A percentile compares a stretch with the other conserved stretches of the same genome.
Conservation (phyloP, 2,888 invertebrate genomes). For the Incurvaria masculella region DNA sequence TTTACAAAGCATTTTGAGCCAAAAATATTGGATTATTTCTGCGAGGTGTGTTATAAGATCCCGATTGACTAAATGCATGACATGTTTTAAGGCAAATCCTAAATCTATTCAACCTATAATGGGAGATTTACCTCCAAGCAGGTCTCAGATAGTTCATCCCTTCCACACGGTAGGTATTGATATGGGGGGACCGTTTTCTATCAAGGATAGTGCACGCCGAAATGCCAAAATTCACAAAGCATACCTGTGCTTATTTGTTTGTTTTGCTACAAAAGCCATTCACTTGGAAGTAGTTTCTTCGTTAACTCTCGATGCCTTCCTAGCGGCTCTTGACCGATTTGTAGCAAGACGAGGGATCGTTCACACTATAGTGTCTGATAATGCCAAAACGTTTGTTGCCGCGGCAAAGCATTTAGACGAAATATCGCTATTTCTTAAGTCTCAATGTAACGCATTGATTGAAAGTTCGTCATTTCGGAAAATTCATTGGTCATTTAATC, state of each 20-base stretch:
- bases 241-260: conserved; percentile 21
- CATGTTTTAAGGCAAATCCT: not conserved
- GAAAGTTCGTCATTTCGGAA: not conserved
- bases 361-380: conserved; percentile 8
- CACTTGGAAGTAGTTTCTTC: conserved; percentile 12
- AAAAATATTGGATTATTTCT: not conserved
- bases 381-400: conserved; percentile 13
- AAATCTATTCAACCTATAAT: not conserved
- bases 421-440: not conserved
- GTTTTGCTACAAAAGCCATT: conserved; percentile 17
- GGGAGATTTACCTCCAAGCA: not conserved
- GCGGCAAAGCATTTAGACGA: conserved; percentile 8
- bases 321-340: conserved; percentile 12
- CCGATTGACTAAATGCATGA: not conserved
- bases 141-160: not conserved
- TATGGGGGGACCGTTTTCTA: not conserved
- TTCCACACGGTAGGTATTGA: not conserved
- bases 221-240: conserved; percentile 16
- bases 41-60: not conserved
- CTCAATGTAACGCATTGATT: not conserved
- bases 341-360: conserved; percentile 11
- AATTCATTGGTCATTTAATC: conserved; percentile 7
- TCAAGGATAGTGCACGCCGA: conserved; percentile 10
- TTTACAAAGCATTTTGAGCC: not conserved
- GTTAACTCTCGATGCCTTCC: conserved; percentile 8